Evolutionary conservation across 1,140 invertebrate species (phyloP).

Genomic region (Aculops lycopersici): DNA sequence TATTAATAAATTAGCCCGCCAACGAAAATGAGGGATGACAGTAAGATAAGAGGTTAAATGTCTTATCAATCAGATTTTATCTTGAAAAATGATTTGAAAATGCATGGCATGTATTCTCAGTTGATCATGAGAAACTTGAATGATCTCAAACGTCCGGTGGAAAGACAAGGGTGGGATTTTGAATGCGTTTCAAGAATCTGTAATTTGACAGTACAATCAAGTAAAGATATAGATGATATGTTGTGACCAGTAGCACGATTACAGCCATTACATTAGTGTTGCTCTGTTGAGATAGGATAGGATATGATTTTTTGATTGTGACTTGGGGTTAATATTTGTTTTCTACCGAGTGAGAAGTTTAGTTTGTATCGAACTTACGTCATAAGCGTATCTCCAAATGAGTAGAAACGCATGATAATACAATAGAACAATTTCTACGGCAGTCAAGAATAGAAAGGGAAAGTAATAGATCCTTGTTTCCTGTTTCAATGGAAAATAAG

Average conservation of each 20-base stretch:
- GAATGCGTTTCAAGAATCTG: conserved; percentile 7
- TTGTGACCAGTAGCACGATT: conserved; percentile 1
- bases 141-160: too few relatives aligned
- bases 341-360: background rate
- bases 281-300: conserved; percentile 3
- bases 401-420: conserved; percentile 2
- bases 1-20: too few relatives aligned
- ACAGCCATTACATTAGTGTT: conserved; percentile 4
- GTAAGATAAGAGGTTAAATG: too few relatives aligned
- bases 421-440: conserved; percentile 5
- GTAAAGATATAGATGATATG: conserved; percentile 7
- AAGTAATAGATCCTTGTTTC: conserved; percentile 8
- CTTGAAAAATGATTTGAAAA: too few relatives aligned
- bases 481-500: conserved; percentile 1
- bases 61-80: too few relatives aligned
- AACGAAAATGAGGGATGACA: too few relatives aligned
- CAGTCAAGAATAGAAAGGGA: conserved; percentile 6
- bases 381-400: conserved; percentile 7
- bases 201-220: conserved; percentile 7
- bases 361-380: conserved; percentile 3
- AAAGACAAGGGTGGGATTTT: conserved; percentile 8
- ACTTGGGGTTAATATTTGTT: background rate
- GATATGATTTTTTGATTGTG: background rate
- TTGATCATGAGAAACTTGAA: too few relatives aligned
- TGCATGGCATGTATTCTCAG: too few relatives aligned